These are phyloP conservation scores for Petaurus breviceps DNA, from an alignment of 2,113 vertebrate genomes.

Conservation along the genomic window DNA sequence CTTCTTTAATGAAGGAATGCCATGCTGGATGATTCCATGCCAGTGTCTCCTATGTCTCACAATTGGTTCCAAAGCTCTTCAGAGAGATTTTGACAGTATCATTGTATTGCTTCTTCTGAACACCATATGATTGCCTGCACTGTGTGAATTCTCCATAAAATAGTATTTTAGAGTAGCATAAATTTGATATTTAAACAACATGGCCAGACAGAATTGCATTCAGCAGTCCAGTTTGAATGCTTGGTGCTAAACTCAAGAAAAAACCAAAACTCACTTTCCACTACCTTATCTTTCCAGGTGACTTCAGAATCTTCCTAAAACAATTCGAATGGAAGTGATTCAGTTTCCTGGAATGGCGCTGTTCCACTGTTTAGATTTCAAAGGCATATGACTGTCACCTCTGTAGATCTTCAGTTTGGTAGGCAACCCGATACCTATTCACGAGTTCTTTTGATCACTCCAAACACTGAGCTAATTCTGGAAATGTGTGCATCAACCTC, in stretches of 20 bases:
- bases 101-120: too few species aligned
- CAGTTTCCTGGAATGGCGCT: background rate
- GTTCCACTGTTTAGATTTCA: too few species aligned
- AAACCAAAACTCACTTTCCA: too few species aligned
- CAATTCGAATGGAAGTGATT: background rate
- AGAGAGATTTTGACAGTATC: too few species aligned
- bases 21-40: too few species aligned
- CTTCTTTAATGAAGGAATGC: background rate
- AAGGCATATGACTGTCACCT: background rate
- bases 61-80: too few species aligned
- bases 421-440: background rate
- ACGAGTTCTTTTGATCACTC: background rate
- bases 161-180: background rate
- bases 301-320: background rate
- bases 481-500: background rate
- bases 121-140: too few species aligned
- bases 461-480: background rate
- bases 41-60: too few species aligned
- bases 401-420: background rate
- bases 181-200: background rate
- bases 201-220: background rate
- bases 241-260: background rate
- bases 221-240: background rate
- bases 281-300: background rate
- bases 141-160: too few species aligned